A percentile compares a stretch with the other conserved stretches of the same genome.
Conservation (phyloP, 2,113 vertebrate species). For the Sander vitreus region DNA sequence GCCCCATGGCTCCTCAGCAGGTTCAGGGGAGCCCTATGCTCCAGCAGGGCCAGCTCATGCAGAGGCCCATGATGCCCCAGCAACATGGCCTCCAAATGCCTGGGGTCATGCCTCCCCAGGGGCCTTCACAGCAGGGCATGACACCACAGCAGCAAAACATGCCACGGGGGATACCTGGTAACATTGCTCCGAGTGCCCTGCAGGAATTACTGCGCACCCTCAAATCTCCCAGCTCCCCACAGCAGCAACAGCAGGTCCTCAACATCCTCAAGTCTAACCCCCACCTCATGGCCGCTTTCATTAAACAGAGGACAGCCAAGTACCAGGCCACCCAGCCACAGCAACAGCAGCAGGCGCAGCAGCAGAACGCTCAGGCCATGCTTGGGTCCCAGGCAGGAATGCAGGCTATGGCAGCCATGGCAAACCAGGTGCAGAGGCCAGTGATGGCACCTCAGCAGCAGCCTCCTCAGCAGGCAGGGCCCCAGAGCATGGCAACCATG, state of each 20-base stretch:
- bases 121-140: conserved; percentile 87
- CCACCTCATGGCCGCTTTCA: conserved; percentile 99
- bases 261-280: conserved; percentile 98
- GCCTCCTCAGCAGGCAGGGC: conserved; percentile 71
- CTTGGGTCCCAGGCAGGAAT: conserved; percentile 86
- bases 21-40: conserved; percentile 69
- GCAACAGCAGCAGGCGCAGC: conserved; percentile 84
- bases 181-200: conserved; percentile 93
- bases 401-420: conserved; percentile 89
- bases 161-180: conserved; percentile 83
- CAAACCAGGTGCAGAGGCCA: conserved; percentile 84
- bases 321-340: conserved; percentile 96
- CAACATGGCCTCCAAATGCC: conserved; percentile 76
- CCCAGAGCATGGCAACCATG: conserved; percentile 88
- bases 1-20: conserved; percentile 77
- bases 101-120: conserved; percentile 75
- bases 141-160: conserved; percentile 86
- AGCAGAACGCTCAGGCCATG: conserved; percentile 83
- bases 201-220: conserved; percentile 95
- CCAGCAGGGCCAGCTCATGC: conserved; percentile 84
- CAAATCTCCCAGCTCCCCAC: conserved; percentile 96
- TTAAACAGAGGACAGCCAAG: conserved; percentile 98
- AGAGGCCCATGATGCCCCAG: conserved; percentile 89
- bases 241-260: conserved; percentile 98
- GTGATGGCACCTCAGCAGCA: conserved; percentile 89